phyloP scores from a whole-genome alignment of 2,888 invertebrate species.

The Amphiduros pacificus region DNA sequence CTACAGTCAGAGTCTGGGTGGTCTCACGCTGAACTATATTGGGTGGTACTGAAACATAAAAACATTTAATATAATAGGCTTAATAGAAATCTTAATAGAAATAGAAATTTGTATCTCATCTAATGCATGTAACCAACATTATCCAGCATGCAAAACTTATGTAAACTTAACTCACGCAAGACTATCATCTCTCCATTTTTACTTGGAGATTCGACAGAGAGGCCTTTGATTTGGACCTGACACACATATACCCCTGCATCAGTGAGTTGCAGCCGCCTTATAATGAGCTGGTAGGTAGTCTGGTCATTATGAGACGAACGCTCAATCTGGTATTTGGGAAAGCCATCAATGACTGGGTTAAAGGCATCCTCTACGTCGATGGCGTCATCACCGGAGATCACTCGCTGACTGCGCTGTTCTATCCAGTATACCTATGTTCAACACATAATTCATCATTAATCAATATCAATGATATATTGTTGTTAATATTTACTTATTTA shows the following conservation, averaged over 20 bases:
- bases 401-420: conserved; percentile 6
- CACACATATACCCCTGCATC: conserved; percentile 51
- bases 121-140: no score
- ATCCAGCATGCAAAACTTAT: no score
- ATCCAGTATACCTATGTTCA: conserved; percentile 35
- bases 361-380: conserved; percentile 25
- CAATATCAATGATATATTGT: no score
- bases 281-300: conserved; percentile 43
- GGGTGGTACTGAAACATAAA: conserved; percentile 45
- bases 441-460: no score
- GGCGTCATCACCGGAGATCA: conserved; percentile 26
- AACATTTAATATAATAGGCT: neutral
- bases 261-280: conserved; percentile 42
- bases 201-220: conserved; percentile 3
- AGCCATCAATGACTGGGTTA: conserved; percentile 29
- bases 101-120: neutral
- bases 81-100: neutral
- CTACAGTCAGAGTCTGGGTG: conserved; percentile 41
- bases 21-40: conserved; percentile 41
- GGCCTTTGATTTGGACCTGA: conserved; percentile 38
- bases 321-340: conserved; percentile 28
- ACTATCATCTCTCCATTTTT: conserved; percentile 27
- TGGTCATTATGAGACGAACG: conserved; percentile 22
- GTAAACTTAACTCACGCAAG: conserved; percentile 15
- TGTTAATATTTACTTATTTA: no score